Evolutionary conservation across 2,888 invertebrate species (phyloP).

Genomic region (Conus canariensis): DNA sequence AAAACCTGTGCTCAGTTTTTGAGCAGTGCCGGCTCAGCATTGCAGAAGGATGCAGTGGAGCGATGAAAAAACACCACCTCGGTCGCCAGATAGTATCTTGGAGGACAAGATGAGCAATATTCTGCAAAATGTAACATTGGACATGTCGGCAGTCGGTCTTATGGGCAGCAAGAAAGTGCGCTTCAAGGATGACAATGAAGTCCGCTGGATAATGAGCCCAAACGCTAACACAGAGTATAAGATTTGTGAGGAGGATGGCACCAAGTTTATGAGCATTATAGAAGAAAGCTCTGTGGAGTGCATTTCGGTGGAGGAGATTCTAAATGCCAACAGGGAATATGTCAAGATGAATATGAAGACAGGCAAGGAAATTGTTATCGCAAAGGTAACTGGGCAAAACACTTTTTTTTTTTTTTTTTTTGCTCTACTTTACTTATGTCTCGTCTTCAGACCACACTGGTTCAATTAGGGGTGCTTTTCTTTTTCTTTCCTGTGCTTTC

Average conservation of each 20-base stretch:
- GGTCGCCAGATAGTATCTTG: conserved; percentile 27
- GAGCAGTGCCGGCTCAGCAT: no score
- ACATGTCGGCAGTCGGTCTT: neutral
- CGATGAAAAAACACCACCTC: conserved; percentile 3
- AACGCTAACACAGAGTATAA: conserved; percentile 37
- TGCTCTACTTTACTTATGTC: neutral
- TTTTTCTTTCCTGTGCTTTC: neutral
- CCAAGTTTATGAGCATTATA: conserved; percentile 8
- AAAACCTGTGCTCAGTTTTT: no score
- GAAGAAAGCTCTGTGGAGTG: conserved; percentile 41
- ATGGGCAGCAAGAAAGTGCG: conserved; percentile 29
- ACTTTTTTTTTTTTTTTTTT: neutral
- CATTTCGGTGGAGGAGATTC: conserved; percentile 49
- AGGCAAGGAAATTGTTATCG: conserved; percentile 46
- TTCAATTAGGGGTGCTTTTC: neutral
- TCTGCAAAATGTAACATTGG: conserved; percentile 23
- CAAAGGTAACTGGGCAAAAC: conserved; percentile 43
- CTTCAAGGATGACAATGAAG: conserved; percentile 39
- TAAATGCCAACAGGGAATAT: conserved; percentile 46
- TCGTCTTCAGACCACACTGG: neutral
- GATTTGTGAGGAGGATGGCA: neutral
- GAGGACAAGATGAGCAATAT: conserved; percentile 37
- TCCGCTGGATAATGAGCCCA: conserved; percentile 38
- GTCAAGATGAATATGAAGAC: conserved; percentile 47
- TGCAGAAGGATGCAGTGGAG: neutral